phyloP scores from a whole-genome alignment of 2,888 invertebrate species.

The Protonemura montana region DNA sequence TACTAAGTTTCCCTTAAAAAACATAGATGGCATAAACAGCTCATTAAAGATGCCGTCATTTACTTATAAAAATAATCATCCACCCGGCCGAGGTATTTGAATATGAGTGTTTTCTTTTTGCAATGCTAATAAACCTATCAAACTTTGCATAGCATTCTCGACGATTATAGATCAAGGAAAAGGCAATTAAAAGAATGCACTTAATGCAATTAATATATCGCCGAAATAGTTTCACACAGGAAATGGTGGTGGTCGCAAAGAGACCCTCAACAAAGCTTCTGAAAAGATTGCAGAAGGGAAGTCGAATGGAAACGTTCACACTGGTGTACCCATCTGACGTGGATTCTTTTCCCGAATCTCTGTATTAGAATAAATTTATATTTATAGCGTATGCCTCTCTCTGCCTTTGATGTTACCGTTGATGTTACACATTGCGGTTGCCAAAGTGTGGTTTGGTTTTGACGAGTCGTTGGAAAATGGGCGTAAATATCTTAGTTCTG shows the following conservation, averaged over 20 bases:
- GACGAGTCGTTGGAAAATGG: background rate
- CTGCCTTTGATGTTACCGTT: constrained; percentile 24
- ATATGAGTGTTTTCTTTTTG: background rate
- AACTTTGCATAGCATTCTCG: background rate
- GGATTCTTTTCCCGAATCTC: background rate
- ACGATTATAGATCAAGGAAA: background rate
- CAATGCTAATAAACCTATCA: background rate
- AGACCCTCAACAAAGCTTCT: background rate
- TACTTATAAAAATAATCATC: background rate
- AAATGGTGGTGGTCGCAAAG: background rate
- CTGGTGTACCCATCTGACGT: background rate
- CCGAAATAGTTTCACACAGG: background rate
- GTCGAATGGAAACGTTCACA: background rate
- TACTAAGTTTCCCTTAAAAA: too few relatives aligned
- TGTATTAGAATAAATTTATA: constrained; percentile 25
- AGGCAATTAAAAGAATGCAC: background rate
- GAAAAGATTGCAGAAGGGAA: background rate
- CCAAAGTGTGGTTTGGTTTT: background rate
- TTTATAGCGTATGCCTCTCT: constrained; percentile 2
- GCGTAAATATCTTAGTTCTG: background rate
- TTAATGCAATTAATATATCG: background rate
- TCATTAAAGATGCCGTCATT: background rate
- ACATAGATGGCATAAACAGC: background rate
- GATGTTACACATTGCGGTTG: constrained; percentile 27
- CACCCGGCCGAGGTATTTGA: background rate